Evolutionary conservation across 2,888 invertebrate genomes (phyloP), one percentile per base, ranked within the genome.

Genomic region (Scaptomyza flava): DNA sequence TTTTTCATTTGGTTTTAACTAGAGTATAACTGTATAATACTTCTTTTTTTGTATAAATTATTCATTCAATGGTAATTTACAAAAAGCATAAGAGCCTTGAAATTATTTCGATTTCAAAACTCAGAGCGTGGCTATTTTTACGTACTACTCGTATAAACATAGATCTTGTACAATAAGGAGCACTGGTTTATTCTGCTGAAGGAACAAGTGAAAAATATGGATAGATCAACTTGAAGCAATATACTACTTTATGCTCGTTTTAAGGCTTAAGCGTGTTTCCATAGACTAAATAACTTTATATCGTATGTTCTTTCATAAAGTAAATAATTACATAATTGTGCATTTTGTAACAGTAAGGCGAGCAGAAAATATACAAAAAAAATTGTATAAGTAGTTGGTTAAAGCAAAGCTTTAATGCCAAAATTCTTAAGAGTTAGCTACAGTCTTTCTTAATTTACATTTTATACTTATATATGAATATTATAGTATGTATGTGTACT

Each of bases 371-470:
- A 27, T 6, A 12, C 8, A 20, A 11, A 48, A 12, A 48, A 0
- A 45, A 56, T 42, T 8, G 5, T 14, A 23, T 2, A 38, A 38
- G 14, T 53, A 59, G 48, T 56, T 4, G 17, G 4, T 61, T 56
- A 60, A 72, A 68, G 73, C 81, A 83, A 56, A 72, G 78, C 70
- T 66, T 66, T 74, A 63, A 65, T 70, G 81, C 76, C 50, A 17
- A 17, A 68, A 68, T 74, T 79, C 70, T 81, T 81, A 83, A 64
- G 65, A 67, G 43, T 70, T 80, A 84, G 65, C 89, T 89, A 89
- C 89, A 89, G 89, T 89, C 89, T 89, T 89, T 77, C 74, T 82
- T 77, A 80, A 70, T 67, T 73, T 81, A 81, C 62, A 72, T 17
- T 51, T 48, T 50, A 23, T 23, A 23, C 23, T 23, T 60, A 51